Conservation (phyloP, 2,797 vertebrate species). For the Simalia tracyae region DNA sequence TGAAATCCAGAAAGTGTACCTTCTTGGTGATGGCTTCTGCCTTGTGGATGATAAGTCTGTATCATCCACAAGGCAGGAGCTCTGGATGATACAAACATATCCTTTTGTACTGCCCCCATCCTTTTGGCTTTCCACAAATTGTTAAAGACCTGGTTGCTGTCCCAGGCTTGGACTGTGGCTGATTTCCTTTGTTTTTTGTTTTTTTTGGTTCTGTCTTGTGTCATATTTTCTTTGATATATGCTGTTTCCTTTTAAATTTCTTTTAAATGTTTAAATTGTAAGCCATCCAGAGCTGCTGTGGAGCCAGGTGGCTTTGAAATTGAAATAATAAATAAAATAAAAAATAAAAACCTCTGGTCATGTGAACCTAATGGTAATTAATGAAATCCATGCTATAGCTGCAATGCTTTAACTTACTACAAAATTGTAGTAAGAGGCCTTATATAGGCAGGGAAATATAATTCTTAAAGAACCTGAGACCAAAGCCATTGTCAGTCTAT, state of each 20-base stretch:
- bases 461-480: constrained; percentile 39
- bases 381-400: background rate
- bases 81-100: no score
- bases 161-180: background rate
- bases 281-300: background rate
- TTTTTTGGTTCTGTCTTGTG: background rate
- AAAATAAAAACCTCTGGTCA: background rate
- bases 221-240: background rate
- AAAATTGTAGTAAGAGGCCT: background rate
- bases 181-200: background rate
- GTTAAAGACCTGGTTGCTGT: background rate
- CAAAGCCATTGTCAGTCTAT: constrained; percentile 40
- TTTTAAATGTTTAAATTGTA: background rate
- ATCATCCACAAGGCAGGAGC: no score
- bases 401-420: background rate
- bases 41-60: background rate
- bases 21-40: background rate
- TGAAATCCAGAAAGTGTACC: background rate
- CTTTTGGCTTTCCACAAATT: background rate
- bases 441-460: background rate
- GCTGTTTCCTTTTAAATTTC: background rate
- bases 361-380: background rate
- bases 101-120: background rate
- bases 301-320: background rate
- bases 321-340: background rate